Evolutionary conservation across 1,140 invertebrate species (phyloP).

Genomic region (Polypedilum vanderplanki): DNA sequence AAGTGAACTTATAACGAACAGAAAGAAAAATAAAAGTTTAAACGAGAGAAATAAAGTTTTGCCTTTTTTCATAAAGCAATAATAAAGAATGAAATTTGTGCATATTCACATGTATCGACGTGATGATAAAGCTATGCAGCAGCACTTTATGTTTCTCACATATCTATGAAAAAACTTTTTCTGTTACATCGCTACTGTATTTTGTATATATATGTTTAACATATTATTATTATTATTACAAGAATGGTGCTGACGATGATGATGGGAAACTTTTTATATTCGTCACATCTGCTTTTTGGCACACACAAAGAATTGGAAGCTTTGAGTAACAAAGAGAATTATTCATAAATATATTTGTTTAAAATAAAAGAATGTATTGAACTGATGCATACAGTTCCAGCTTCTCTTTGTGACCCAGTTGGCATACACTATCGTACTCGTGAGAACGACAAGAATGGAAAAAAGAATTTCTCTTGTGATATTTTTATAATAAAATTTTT

Average conservation of each 20-base stretch:
- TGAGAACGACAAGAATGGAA: no score
- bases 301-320: neutral
- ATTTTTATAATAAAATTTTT: no score
- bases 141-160: neutral
- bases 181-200: neutral
- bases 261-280: slow-evolving; percentile 4
- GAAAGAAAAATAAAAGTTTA: neutral
- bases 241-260: neutral
- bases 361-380: no score
- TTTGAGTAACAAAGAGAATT: neutral
- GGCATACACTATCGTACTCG: no score
- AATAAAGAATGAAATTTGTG: slow-evolving; percentile 22
- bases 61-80: slow-evolving; percentile 21
- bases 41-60: neutral
- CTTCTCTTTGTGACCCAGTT: no score
- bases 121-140: slow-evolving; percentile 6
- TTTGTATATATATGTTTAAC: slow-evolving; percentile 14
- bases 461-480: no score
- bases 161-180: neutral
- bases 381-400: no score
- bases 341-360: no score
- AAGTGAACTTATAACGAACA: neutral
- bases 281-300: slow-evolving; percentile 25
- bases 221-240: slow-evolving; percentile 22
- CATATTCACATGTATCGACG: slow-evolving; percentile 26